Percentiles rank a stretch among this genome's conserved stretches.
Evolutionary conservation across 2,113 vertebrate species (phyloP).

Genomic region (Gambusia affinis): DNA sequence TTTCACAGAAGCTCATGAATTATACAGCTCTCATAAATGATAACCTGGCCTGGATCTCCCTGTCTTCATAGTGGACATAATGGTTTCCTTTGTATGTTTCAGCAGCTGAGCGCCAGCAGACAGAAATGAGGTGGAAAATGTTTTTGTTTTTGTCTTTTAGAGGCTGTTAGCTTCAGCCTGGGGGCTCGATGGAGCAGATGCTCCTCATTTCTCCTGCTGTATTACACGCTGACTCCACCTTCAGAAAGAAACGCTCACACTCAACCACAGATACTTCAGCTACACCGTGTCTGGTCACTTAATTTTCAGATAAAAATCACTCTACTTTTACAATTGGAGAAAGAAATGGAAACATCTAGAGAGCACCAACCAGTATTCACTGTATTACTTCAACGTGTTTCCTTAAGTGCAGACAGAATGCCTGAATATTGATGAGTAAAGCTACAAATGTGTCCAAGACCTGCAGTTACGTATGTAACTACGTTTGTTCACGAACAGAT

Average conservation of each 20-base stretch:
- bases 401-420: too few species aligned
- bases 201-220: slow-evolving; percentile 5
- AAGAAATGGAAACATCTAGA: not conserved
- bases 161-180: slow-evolving; percentile 27
- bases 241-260: not conserved
- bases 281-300: not conserved
- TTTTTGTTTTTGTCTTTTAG: slow-evolving; percentile 31
- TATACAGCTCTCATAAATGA: slow-evolving; percentile 27
- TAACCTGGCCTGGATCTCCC: not conserved
- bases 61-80: not conserved
- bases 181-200: slow-evolving; percentile 11
- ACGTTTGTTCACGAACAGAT: too few species aligned
- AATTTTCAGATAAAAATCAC: not conserved
- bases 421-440: too few species aligned
- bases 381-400: too few species aligned
- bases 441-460: too few species aligned
- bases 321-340: not conserved
- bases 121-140: slow-evolving; percentile 36
- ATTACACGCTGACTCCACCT: not conserved
- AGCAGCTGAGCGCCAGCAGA: slow-evolving; percentile 6
- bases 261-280: not conserved
- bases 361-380: too few species aligned
- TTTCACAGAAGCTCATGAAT: slow-evolving; percentile 27
- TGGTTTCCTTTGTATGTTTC: not conserved
- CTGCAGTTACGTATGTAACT: too few species aligned